Evolutionary conservation across 2,888 invertebrate species (phyloP).

Genomic region (Hydrotaea cyrtoneurina): DNA sequence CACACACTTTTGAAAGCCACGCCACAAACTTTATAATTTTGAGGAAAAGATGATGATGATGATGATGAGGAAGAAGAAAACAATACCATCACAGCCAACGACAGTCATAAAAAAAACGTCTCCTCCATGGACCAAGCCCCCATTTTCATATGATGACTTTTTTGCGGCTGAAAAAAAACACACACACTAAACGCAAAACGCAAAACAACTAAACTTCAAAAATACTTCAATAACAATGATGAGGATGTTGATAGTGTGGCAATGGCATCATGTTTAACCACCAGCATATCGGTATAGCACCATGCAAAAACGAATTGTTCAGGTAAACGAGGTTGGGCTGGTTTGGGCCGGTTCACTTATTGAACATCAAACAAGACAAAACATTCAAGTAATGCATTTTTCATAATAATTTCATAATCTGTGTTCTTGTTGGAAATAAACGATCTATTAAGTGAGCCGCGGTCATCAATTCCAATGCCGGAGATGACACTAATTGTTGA

Average conservation of each 20-base stretch:
- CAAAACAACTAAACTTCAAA: slow-evolving; percentile 51
- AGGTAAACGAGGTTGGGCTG: not conserved
- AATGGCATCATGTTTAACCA: slow-evolving; percentile 56
- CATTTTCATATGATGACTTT: slow-evolving; percentile 61
- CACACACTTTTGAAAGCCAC: slow-evolving; percentile 51
- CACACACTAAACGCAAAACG: slow-evolving; percentile 37
- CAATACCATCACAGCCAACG: slow-evolving; percentile 18
- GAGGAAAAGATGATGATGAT: slow-evolving; percentile 28
- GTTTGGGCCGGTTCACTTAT: not conserved
- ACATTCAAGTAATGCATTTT: no score
- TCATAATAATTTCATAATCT: no score
- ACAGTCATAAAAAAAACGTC: slow-evolving; percentile 56
- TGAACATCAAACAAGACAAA: not conserved
- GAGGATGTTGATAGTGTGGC: slow-evolving; percentile 64
- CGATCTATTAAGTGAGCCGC: no score
- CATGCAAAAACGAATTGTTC: not conserved
- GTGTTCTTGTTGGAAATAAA: no score
- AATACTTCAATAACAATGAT: slow-evolving; percentile 65
- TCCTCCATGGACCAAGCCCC: slow-evolving; percentile 66
- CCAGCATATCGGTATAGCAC: slow-evolving; percentile 23
- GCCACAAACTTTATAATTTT: slow-evolving; percentile 55
- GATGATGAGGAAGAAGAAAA: slow-evolving; percentile 13
- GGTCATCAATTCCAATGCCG: no score
- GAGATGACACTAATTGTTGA: no score
- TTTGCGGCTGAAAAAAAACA: slow-evolving; percentile 29